phyloP scores from a whole-genome alignment of 2,888 invertebrate species.

The Chrysomela aeneicollis region DNA sequence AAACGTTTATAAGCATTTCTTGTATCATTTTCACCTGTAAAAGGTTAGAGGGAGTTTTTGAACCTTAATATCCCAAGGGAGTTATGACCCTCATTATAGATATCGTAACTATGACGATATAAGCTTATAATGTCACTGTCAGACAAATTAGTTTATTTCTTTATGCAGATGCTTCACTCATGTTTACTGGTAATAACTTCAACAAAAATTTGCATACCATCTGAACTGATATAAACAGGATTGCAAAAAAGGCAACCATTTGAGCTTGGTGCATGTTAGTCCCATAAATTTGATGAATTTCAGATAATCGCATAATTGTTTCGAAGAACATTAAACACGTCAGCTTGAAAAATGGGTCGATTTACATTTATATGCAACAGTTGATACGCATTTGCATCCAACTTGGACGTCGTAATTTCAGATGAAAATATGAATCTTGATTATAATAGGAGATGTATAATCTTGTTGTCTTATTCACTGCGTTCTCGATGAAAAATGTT shows the following conservation, averaged over 20 bases:
- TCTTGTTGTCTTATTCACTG: background rate
- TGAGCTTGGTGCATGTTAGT: background rate
- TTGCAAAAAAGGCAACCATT: constrained; percentile 1
- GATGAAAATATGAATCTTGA: background rate
- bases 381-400: background rate
- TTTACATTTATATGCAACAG: constrained; percentile 1
- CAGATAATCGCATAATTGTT: constrained; percentile 5
- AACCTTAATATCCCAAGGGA: too few species aligned
- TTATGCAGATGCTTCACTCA: background rate
- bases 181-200: background rate
- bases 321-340: constrained; percentile 4
- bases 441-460: background rate
- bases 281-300: constrained; percentile 4
- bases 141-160: background rate
- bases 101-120: too few species aligned
- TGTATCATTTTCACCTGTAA: too few species aligned
- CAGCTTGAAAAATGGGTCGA: constrained; percentile 2
- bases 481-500: too few species aligned
- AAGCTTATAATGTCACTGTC: too few species aligned
- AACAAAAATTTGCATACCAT: background rate
- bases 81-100: too few species aligned
- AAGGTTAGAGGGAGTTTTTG: too few species aligned
- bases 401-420: background rate
- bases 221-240: background rate
- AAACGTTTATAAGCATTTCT: too few species aligned